phyloP scores from a whole-genome alignment of 2,888 invertebrate genomes.

The Troilus luridus region DNA sequence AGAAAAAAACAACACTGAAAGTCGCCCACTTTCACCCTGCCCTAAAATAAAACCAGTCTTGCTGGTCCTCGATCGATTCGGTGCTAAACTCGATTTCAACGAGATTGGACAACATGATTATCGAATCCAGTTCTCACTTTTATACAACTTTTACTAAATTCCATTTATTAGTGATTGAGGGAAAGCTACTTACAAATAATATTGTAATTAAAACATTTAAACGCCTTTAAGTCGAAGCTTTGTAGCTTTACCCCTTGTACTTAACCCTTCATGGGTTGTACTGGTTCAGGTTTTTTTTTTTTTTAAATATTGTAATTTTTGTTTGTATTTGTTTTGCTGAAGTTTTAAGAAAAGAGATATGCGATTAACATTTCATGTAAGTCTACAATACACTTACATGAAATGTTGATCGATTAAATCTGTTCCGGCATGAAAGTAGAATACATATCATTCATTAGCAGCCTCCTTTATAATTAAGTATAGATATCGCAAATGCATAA shows the following conservation, averaged over 20 bases:
- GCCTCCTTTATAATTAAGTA: background rate
- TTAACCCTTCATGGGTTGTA: too few relatives aligned
- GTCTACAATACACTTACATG: too few relatives aligned
- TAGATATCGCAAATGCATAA: background rate
- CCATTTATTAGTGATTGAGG: background rate
- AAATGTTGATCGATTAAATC: background rate
- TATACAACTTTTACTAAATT: background rate
- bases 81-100: slow-evolving; percentile 24
- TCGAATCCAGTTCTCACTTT: background rate
- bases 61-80: background rate
- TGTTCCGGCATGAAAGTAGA: background rate
- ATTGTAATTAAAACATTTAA: too few relatives aligned
- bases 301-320: too few relatives aligned
- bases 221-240: too few relatives aligned
- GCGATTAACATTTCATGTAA: too few relatives aligned
- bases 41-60: slow-evolving; percentile 45
- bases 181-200: background rate
- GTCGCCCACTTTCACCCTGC: slow-evolving; percentile 40
- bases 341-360: too few relatives aligned
- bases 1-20: slow-evolving; percentile 26
- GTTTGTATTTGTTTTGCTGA: too few relatives aligned
- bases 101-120: background rate
- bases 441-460: background rate
- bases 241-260: too few relatives aligned
- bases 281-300: too few relatives aligned